Conservation (phyloP, 2,797 vertebrate genomes). For the Fistularia tabacaria region DNA sequence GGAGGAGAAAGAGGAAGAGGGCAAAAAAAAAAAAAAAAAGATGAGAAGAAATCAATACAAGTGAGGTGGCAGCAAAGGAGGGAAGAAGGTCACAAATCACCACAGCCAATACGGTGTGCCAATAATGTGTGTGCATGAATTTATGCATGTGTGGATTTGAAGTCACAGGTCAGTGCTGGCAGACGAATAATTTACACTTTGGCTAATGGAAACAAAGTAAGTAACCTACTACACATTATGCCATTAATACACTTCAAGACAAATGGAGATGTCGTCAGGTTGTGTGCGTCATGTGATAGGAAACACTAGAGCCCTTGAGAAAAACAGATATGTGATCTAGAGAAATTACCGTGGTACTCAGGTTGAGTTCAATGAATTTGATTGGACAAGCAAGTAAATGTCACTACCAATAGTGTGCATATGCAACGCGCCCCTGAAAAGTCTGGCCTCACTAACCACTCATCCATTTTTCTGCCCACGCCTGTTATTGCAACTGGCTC, state of each 20-base stretch:
- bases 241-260: slow-evolving; percentile 58
- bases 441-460: slow-evolving; percentile 16
- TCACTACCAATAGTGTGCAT: slow-evolving; percentile 11
- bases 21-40: slow-evolving; percentile 28
- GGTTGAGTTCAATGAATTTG: slow-evolving; percentile 11
- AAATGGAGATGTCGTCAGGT: slow-evolving; percentile 61
- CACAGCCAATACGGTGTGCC: slow-evolving; percentile 51
- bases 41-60: slow-evolving; percentile 66
- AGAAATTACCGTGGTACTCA: slow-evolving; percentile 20
- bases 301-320: slow-evolving; percentile 40
- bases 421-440: too few relatives aligned
- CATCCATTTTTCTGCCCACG: not conserved
- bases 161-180: slow-evolving; percentile 59
- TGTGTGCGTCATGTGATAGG: slow-evolving; percentile 20
- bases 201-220: slow-evolving; percentile 73
- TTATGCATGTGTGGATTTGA: slow-evolving; percentile 19
- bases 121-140: slow-evolving; percentile 30
- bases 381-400: slow-evolving; percentile 9
- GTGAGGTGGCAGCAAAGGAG: slow-evolving; percentile 66
- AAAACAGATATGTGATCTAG: slow-evolving; percentile 22
- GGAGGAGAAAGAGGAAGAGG: slow-evolving; percentile 29
- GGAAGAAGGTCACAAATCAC: slow-evolving; percentile 72
- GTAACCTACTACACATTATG: slow-evolving; percentile 52
- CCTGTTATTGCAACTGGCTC: not conserved
- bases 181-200: slow-evolving; percentile 64